Conservation (phyloP, 2,113 vertebrate genomes). For the Calonectris borealis region DNA sequence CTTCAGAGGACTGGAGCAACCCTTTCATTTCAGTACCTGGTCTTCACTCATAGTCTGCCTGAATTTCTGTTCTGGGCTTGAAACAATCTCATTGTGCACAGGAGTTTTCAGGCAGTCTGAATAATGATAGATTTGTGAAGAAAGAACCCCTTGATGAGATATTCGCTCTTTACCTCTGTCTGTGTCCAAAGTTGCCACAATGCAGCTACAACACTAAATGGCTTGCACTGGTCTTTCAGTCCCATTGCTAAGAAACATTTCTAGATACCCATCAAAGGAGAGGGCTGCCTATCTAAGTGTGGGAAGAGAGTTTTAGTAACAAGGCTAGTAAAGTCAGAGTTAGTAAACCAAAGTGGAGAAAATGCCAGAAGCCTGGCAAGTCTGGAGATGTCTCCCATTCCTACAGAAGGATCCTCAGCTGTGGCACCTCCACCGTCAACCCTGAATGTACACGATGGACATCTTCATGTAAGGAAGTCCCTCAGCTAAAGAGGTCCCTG, state of each 20-base stretch:
- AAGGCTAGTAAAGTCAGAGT: neutral
- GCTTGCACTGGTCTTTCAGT: neutral
- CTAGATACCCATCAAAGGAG: neutral
- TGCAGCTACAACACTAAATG: neutral
- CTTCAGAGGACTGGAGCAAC: neutral
- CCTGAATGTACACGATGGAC: neutral
- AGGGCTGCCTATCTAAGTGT: neutral
- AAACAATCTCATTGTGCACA: neutral
- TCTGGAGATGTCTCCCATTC: neutral
- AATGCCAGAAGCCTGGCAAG: neutral
- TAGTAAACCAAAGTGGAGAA: neutral
- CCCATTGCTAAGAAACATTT: neutral
- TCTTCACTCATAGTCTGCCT: neutral
- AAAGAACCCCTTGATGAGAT: neutral
- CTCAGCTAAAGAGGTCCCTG: neutral
- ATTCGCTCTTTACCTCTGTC: neutral
- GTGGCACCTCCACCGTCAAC: neutral
- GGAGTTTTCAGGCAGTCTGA: neutral
- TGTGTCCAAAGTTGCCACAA: neutral
- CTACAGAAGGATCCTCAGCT: neutral
- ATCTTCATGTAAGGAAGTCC: neutral
- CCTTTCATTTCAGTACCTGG: neutral
- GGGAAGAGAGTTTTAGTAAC: neutral
- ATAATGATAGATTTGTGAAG: neutral
- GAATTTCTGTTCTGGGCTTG: neutral